phyloP scores from a whole-genome alignment of 2,888 invertebrate genomes.

The Ormyrus pomaceus region DNA sequence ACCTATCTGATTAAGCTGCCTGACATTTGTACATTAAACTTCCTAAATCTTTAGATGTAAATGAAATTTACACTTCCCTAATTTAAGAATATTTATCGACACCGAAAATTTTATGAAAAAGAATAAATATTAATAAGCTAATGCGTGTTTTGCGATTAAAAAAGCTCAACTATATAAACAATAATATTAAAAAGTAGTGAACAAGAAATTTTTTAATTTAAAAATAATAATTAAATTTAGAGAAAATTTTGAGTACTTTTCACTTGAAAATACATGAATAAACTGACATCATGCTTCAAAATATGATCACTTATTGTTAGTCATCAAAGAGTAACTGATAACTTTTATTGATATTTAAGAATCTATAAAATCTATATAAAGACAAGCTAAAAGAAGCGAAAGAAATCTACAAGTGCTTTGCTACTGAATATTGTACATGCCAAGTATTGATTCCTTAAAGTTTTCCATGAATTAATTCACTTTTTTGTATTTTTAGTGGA shows the following conservation, averaged over 20 bases:
- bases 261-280: conserved; percentile 30
- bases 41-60: too few species aligned
- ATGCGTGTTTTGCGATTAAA: neutral
- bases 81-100: too few species aligned
- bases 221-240: too few species aligned
- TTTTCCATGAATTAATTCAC: conserved; percentile 54
- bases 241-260: neutral
- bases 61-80: too few species aligned
- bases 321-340: conserved; percentile 36
- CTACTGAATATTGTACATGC: conserved; percentile 49
- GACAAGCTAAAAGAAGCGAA: conserved; percentile 38
- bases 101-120: too few species aligned
- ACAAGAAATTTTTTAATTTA: neutral
- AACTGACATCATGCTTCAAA: conserved; percentile 44
- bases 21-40: too few species aligned
- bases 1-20: too few species aligned
- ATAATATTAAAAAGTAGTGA: neutral
- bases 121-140: too few species aligned
- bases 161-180: too few species aligned
- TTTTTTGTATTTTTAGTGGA: neutral
- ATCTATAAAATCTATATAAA: conserved; percentile 39
- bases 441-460: conserved; percentile 52
- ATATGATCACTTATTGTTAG: conserved; percentile 44
- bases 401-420: conserved; percentile 52
- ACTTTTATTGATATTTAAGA: conserved; percentile 29